Conservation (phyloP, 2,888 invertebrate genomes). For the Ernsta delagoae region DNA sequence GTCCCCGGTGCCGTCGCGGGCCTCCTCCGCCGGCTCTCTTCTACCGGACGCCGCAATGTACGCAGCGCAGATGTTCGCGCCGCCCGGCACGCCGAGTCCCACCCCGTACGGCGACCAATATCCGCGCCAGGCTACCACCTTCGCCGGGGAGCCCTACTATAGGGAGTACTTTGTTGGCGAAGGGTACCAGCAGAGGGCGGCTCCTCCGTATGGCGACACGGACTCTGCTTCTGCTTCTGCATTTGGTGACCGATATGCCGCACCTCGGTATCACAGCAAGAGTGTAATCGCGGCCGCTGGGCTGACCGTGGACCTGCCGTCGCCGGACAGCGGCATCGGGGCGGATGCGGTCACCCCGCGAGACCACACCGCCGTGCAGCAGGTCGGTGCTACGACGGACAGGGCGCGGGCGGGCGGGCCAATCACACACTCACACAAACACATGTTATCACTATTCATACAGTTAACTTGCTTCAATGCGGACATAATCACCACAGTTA, state of each 20-base stretch:
- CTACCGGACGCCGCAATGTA: slow-evolving; percentile 88
- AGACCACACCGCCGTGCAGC: slow-evolving; percentile 95
- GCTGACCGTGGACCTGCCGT: slow-evolving; percentile 96
- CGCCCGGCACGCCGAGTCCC: slow-evolving; percentile 88
- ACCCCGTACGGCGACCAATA: slow-evolving; percentile 85
- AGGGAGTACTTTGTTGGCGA: slow-evolving; percentile 91
- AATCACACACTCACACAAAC: slow-evolving; percentile 51
- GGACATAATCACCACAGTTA: slow-evolving; percentile 37
- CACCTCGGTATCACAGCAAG: slow-evolving; percentile 89
- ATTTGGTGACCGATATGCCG: slow-evolving; percentile 88
- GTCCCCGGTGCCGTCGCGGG: too few relatives aligned
- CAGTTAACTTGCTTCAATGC: slow-evolving; percentile 43
- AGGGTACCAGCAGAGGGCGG: slow-evolving; percentile 85
- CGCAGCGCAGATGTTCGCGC: slow-evolving; percentile 88
- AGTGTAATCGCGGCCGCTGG: slow-evolving; percentile 91
- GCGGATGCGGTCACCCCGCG: slow-evolving; percentile 95
- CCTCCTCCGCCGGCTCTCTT: slow-evolving; percentile 83
- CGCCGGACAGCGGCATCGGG: slow-evolving; percentile 98
- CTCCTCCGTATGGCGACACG: slow-evolving; percentile 83
- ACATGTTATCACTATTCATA: slow-evolving; percentile 38
- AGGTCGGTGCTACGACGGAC: slow-evolving; percentile 86
- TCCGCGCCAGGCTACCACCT: slow-evolving; percentile 83
- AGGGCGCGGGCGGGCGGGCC: slow-evolving; percentile 78
- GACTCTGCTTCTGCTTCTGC: slow-evolving; percentile 86
- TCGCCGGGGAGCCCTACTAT: slow-evolving; percentile 91